Percentiles rank a stretch among this genome's conserved stretches.
Conservation (phyloP, 2,797 vertebrate species). For the Synaphobranchus kaupii region DNA sequence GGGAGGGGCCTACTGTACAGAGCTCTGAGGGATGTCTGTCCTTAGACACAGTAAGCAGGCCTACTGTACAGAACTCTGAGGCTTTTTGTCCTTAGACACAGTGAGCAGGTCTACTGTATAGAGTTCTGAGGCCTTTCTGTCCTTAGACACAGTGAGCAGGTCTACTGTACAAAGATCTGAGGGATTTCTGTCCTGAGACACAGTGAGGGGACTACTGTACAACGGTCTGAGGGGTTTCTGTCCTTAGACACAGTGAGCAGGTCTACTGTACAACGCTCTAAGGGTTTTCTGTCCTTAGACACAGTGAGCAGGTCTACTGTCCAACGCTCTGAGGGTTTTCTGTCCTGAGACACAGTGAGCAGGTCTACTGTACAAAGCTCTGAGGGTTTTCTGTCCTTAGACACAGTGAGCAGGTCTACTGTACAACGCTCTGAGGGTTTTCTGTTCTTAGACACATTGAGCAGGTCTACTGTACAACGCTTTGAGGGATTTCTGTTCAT, state of each 20-base stretch:
- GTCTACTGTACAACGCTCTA: not conserved
- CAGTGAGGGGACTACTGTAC: not conserved
- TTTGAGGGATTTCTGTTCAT: slow-evolving; percentile 22
- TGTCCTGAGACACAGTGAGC: not conserved
- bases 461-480: not conserved
- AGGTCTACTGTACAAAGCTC: not conserved
- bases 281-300: not conserved
- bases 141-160: not conserved
- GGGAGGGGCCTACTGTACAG: not conserved
- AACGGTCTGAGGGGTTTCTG: not conserved
- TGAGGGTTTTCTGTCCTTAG: not conserved
- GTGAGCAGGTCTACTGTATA: no score
- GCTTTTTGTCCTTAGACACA: no score
- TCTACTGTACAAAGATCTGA: not conserved
- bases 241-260: not conserved
- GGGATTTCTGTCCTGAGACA: slow-evolving; percentile 3
- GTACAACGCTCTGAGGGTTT: not conserved
- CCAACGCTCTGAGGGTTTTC: not conserved
- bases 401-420: not conserved
- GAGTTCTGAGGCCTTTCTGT: not conserved
- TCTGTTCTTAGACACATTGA: not conserved
- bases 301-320: not conserved
- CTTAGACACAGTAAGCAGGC: no score
- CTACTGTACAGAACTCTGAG: no score
- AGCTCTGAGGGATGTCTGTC: no score